Percentiles rank a stretch among this genome's conserved stretches.
phyloP scores from a whole-genome alignment of 1,140 invertebrate genomes.

The Yoshiicerus persimilis region DNA sequence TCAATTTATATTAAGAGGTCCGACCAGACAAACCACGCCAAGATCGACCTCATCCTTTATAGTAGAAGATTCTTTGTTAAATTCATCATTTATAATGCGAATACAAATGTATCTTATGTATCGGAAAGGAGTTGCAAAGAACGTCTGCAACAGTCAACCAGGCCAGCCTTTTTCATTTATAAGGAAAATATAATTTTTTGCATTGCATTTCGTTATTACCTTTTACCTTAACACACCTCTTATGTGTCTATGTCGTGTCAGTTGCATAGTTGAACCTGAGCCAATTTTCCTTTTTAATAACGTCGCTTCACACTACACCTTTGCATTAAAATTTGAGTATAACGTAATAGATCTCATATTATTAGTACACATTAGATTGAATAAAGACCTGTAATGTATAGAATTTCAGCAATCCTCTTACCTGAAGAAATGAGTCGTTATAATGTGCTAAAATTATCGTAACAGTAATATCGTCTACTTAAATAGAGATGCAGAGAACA shows the following conservation, averaged over 20 bases:
- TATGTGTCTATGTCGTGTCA: not conserved
- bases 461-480: not conserved
- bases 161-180: not conserved
- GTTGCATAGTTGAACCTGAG: conserved; percentile 18
- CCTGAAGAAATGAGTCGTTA: not conserved
- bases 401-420: not conserved
- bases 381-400: not conserved
- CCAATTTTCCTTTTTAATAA: not conserved
- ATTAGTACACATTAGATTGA: not conserved
- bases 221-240: not conserved
- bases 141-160: not conserved
- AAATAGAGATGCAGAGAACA: not conserved
- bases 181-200: not conserved
- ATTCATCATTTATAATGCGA: not conserved
- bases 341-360: not conserved
- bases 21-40: not conserved
- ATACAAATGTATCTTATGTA: not conserved
- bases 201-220: not conserved
- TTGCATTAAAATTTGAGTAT: not conserved
- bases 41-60: not conserved
- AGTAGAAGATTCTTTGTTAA: not conserved
- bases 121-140: not conserved
- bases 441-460: not conserved
- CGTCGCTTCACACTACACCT: not conserved
- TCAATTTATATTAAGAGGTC: not conserved